Evolutionary conservation across 2,797 vertebrate genomes (phyloP).

Genomic region (Parauchenoglanis punctatus): DNA sequence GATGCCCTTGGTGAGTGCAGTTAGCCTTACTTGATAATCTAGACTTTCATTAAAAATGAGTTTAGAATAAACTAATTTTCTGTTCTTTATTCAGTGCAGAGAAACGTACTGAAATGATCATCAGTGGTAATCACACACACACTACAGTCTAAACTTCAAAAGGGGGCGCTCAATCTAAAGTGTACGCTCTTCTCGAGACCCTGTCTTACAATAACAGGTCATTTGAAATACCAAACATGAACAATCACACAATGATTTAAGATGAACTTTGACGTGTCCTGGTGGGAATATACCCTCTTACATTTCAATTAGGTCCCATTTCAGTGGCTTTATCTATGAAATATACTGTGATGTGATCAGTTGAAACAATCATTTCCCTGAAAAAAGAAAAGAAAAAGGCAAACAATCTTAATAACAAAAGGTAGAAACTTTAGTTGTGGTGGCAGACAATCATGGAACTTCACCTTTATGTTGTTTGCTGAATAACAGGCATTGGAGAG

Average conservation of each 20-base stretch:
- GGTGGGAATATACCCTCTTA: background rate
- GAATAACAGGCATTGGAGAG: conserved; percentile 4
- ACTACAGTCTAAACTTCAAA: background rate
- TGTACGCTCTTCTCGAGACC: conserved; percentile 12
- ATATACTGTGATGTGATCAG: background rate
- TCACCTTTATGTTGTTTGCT: background rate
- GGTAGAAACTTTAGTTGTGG: background rate
- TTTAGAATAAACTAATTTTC: background rate
- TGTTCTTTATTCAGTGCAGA: conserved; percentile 2
- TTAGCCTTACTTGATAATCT: background rate
- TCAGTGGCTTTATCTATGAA: background rate
- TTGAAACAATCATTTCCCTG: conserved; percentile 30
- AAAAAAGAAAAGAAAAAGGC: conserved; percentile 26
- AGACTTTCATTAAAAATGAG: background rate
- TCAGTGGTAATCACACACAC: background rate
- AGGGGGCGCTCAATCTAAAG: conserved; percentile 32
- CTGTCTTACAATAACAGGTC: conserved; percentile 10
- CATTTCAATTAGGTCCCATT: conserved; percentile 37
- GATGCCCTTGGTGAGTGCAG: background rate
- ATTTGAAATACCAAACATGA: background rate
- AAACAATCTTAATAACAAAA: background rate
- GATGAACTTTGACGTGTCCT: background rate
- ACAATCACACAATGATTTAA: background rate
- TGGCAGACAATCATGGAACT: background rate
- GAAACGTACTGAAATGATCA: background rate